Percentiles rank a stretch among this genome's conserved stretches.
phyloP scores from a whole-genome alignment of 2,888 invertebrate species.

The Yponomeuta evonymella region DNA sequence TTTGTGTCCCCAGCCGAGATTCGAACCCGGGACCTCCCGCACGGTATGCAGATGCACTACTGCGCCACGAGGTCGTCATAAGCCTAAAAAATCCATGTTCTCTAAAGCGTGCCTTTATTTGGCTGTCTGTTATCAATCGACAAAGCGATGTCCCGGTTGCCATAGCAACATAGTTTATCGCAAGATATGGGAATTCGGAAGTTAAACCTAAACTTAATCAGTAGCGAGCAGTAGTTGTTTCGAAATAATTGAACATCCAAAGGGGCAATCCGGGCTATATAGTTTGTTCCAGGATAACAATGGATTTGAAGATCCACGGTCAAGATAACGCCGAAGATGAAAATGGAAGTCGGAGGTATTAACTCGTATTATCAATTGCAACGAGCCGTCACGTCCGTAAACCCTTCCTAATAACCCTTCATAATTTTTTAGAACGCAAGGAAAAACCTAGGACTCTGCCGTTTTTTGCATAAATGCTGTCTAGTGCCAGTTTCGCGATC shows the following conservation, averaged over 20 bases:
- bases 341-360: slow-evolving; percentile 1
- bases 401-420: background rate
- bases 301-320: slow-evolving; percentile 1
- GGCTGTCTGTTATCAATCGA: background rate
- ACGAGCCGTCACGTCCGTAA: background rate
- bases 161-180: background rate
- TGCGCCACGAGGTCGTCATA: too few relatives aligned
- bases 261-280: background rate
- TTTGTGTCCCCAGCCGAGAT: too few relatives aligned
- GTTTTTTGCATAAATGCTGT: too few relatives aligned
- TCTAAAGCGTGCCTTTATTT: too few relatives aligned
- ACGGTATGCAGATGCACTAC: too few relatives aligned
- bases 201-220: background rate
- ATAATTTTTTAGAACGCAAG: too few relatives aligned
- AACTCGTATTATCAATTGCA: background rate
- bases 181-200: background rate
- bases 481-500: too few relatives aligned
- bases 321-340: background rate
- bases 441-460: too few relatives aligned
- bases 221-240: background rate
- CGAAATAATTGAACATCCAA: background rate
- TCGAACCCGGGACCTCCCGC: too few relatives aligned
- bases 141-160: background rate
- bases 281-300: slow-evolving; percentile 9
- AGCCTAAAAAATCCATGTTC: too few relatives aligned